phyloP scores from a whole-genome alignment of 2,888 invertebrate species.

The Raillietiella orientalis region DNA sequence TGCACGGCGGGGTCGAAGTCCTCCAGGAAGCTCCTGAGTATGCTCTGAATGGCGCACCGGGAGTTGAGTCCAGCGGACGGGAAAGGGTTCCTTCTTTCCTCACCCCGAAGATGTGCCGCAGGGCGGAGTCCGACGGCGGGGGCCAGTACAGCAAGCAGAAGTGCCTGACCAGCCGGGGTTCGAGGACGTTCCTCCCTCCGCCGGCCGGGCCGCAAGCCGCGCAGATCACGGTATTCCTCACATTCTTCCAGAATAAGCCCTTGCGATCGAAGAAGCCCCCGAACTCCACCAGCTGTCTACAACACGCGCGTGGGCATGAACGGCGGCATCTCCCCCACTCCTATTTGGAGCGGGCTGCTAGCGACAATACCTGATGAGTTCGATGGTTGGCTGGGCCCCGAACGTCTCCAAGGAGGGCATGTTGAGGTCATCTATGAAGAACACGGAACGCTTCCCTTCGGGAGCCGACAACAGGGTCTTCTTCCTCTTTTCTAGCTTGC shows the following conservation, averaged over 20 bases:
- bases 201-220: constrained; percentile 15
- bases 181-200: too few species aligned
- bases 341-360: too few species aligned
- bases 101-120: constrained; percentile 14
- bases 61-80: too few species aligned
- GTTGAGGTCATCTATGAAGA: constrained; percentile 70
- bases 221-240: constrained; percentile 34
- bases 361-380: constrained; percentile 24
- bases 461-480: constrained; percentile 49
- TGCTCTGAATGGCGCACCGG: constrained; percentile 19
- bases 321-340: too few species aligned
- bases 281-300: constrained; percentile 35
- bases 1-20: constrained; percentile 26
- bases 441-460: constrained; percentile 38
- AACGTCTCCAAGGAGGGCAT: constrained; percentile 30
- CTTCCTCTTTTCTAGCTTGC: constrained; percentile 47
- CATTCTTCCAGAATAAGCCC: constrained; percentile 57
- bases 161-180: too few species aligned
- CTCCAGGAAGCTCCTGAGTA: constrained; percentile 35
- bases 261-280: constrained; percentile 57
- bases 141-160: constrained; percentile 14
- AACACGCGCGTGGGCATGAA: too few species aligned
- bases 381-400: constrained; percentile 15
- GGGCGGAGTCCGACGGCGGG: constrained; percentile 13
- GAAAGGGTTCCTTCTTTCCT: too few species aligned